Conservation (phyloP, 2,888 invertebrate species). For the Eutolmus rufibarbis region DNA sequence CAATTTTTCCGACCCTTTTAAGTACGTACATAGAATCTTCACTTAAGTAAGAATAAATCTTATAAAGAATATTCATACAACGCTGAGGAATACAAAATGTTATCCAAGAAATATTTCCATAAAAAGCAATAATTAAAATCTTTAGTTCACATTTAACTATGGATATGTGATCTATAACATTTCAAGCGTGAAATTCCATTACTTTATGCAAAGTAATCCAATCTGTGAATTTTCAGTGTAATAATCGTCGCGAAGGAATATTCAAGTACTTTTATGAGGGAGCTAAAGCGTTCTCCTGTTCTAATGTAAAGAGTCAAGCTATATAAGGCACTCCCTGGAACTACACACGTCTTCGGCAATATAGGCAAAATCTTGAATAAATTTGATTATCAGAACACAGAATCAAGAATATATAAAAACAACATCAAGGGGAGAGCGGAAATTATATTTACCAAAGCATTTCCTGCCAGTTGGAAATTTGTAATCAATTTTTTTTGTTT, state of each 20-base stretch:
- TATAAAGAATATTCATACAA: not conserved
- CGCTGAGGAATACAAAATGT: not conserved
- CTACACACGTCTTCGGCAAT: not conserved
- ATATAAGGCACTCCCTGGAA: not conserved
- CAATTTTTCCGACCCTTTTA: not conserved
- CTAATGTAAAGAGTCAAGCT: not conserved
- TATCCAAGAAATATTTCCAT: not conserved
- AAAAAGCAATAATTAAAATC: not conserved
- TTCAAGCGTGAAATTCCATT: conserved; percentile 7
- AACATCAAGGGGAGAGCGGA: not conserved
- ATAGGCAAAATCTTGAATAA: not conserved
- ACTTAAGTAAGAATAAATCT: not conserved
- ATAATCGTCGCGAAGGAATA: not conserved
- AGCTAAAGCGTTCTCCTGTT: not conserved
- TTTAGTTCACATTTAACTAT: not conserved
- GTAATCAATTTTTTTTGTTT: not conserved
- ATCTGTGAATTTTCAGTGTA: not conserved
- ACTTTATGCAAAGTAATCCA: not conserved
- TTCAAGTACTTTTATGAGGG: not conserved
- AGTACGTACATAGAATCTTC: no score
- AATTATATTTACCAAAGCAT: not conserved
- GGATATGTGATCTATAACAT: not conserved
- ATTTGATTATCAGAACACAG: not conserved
- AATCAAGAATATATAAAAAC: not conserved
- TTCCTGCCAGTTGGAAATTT: not conserved